phyloP scores from a whole-genome alignment of 1,140 invertebrate genomes.

The Hylaeus anthracinus region DNA sequence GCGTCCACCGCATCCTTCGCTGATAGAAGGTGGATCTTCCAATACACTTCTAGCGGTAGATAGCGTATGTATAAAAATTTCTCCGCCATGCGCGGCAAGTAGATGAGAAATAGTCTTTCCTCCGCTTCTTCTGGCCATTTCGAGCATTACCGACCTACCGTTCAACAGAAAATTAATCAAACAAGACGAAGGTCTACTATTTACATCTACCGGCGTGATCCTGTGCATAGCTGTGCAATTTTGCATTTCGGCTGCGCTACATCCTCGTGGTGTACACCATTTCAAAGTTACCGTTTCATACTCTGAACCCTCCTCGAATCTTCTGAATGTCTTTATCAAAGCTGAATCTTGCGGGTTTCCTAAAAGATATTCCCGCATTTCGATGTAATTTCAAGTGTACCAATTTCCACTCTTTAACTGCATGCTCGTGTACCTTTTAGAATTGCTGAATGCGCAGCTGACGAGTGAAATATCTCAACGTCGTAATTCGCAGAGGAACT shows the following conservation, averaged over 20 bases:
- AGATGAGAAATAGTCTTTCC: slow-evolving; percentile 96
- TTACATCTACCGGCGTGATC: slow-evolving; percentile 97
- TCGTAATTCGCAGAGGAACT: slow-evolving; percentile 99
- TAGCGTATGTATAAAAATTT: slow-evolving; percentile 97
- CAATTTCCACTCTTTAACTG: not conserved
- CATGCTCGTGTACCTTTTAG: slow-evolving; percentile 80
- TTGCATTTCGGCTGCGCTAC: slow-evolving; percentile 88
- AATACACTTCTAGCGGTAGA: slow-evolving; percentile 92
- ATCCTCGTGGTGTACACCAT: slow-evolving; percentile 96
- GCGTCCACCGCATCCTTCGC: slow-evolving; percentile 94
- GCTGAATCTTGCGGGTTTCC: slow-evolving; percentile 78
- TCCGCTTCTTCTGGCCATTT: slow-evolving; percentile 93
- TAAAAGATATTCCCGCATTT: slow-evolving; percentile 28
- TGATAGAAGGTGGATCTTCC: slow-evolving; percentile 97
- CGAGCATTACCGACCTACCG: slow-evolving; percentile 95
- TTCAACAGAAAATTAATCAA: slow-evolving; percentile 97
- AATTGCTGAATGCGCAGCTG: slow-evolving; percentile 90
- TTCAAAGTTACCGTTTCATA: slow-evolving; percentile 93
- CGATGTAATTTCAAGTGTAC: not conserved
- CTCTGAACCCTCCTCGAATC: slow-evolving; percentile 84
- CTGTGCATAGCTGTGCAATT: slow-evolving; percentile 92
- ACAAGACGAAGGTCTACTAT: slow-evolving; percentile 96
- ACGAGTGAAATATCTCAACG: slow-evolving; percentile 96
- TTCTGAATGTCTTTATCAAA: slow-evolving; percentile 75
- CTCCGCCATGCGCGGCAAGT: slow-evolving; percentile 95